A percentile compares a stretch with the other conserved stretches of the same genome.
Conservation (phyloP, 1,140 invertebrate genomes). For the Hydropsyche tenuis region DNA sequence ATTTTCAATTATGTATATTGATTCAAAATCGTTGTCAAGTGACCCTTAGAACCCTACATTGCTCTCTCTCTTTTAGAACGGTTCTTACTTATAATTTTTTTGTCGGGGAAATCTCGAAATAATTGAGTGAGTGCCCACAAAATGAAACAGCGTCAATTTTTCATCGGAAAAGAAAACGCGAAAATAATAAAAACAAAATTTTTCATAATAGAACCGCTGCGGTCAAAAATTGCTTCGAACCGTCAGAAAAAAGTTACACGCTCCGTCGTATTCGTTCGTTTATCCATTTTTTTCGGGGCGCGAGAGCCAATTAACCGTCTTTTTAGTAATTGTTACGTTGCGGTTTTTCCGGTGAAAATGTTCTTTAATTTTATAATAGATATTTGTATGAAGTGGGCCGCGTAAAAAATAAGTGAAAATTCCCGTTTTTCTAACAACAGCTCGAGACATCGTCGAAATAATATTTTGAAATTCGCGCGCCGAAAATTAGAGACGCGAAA, state of each 20-base stretch:
- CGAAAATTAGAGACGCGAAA: background rate
- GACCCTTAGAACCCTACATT: too few species aligned
- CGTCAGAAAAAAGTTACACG: background rate
- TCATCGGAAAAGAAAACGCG: background rate
- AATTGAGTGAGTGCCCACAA: background rate
- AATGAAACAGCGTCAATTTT: background rate
- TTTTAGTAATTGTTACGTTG: constrained; percentile 10
- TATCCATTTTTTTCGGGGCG: background rate
- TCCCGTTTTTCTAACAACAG: background rate
- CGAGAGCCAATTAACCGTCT: constrained; percentile 8
- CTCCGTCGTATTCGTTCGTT: constrained; percentile 12
- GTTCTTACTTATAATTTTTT: background rate
- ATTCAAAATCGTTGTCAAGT: too few species aligned
- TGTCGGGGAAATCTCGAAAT: constrained; percentile 11
- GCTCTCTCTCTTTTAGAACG: too few species aligned
- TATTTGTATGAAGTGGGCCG: background rate
- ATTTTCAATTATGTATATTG: too few species aligned
- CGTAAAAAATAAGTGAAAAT: background rate
- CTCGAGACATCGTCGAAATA: background rate
- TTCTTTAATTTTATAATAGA: background rate
- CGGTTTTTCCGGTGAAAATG: background rate
- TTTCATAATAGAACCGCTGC: background rate
- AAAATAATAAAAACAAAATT: constrained; percentile 4
- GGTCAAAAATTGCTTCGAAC: background rate
- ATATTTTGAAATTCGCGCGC: background rate